A percentile compares a stretch with the other conserved stretches of the same genome.
phyloP scores from a whole-genome alignment of 2,797 vertebrate species.

The Hipposideros larvatus region DNA sequence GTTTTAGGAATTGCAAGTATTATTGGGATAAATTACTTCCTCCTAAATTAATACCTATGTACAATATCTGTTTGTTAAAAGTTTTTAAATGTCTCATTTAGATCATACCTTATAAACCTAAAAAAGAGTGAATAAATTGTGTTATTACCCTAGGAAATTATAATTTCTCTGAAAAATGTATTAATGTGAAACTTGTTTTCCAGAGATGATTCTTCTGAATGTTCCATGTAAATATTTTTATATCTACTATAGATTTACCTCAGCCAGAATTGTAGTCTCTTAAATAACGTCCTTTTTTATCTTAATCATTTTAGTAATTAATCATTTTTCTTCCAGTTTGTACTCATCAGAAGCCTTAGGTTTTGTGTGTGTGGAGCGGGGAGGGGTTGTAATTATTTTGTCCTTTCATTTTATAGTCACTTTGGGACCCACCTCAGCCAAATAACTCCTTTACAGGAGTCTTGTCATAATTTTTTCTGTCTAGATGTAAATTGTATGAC shows the following conservation, averaged over 20 bases:
- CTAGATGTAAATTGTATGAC: neutral
- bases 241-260: neutral
- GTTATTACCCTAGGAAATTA: conserved; percentile 52
- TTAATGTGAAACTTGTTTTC: conserved; percentile 56
- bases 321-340: conserved; percentile 16
- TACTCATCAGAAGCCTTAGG: neutral
- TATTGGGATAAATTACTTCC: neutral
- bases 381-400: neutral
- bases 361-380: neutral
- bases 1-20: conserved; percentile 24
- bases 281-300: conserved; percentile 12
- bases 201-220: conserved; percentile 32
- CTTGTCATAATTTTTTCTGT: conserved; percentile 23
- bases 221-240: conserved; percentile 50
- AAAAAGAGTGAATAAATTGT: conserved; percentile 19
- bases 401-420: neutral
- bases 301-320: conserved; percentile 3
- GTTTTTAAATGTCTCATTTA: conserved; percentile 44
- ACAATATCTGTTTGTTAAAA: neutral
- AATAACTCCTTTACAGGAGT: conserved; percentile 4
- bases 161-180: conserved; percentile 3
- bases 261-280: conserved; percentile 15
- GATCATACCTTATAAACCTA: conserved; percentile 18
- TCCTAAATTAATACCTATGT: conserved; percentile 47
- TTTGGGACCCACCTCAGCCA: conserved; percentile 37